Percentiles rank a stretch among this genome's conserved stretches.
These are phyloP conservation scores for Encarsia formosa DNA, from an alignment of 2,888 invertebrate species.

Conservation along the genomic window DNA sequence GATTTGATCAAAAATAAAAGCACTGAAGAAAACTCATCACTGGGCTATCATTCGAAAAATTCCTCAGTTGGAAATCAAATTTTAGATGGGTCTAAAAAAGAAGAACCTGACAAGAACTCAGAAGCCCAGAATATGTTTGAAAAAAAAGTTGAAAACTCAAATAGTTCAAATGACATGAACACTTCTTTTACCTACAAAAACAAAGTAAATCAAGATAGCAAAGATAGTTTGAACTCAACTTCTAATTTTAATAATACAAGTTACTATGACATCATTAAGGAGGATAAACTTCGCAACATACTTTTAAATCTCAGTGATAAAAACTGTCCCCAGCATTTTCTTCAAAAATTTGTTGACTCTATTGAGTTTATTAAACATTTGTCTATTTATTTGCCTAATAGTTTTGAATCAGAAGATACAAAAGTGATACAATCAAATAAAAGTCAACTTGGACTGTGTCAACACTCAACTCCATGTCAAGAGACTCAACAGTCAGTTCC, in stretches of 20 bases:
- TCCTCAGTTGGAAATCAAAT: conserved; percentile 2
- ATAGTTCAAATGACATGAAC: background rate
- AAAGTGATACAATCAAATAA: background rate
- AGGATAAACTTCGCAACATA: conserved; percentile 37
- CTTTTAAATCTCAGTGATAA: conserved; percentile 35
- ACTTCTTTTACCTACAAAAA: background rate
- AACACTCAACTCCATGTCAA: conserved; percentile 10
- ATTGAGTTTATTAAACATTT: conserved; percentile 37
- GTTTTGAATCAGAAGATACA: conserved; percentile 6
- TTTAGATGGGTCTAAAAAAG: conserved; percentile 5
- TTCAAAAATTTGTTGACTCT: conserved; percentile 37
- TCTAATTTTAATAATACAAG: conserved; percentile 14
- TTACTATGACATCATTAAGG: conserved; percentile 32
- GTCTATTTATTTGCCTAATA: conserved; percentile 27
- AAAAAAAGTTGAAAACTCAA: background rate
- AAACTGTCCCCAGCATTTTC: conserved; percentile 36
- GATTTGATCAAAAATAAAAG: too few relatives aligned
- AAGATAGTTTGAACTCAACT: background rate
- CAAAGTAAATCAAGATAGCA: background rate
- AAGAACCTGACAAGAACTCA: background rate
- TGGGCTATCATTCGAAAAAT: conserved; percentile 11
- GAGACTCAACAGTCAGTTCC: conserved; percentile 6
- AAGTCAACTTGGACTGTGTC: conserved; percentile 3
- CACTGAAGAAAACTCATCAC: conserved; percentile 6
- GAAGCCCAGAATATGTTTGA: background rate